These are phyloP conservation scores for Sitta carolinensis DNA, from an alignment of 2,797 vertebrate species.

Conservation along the genomic window DNA sequence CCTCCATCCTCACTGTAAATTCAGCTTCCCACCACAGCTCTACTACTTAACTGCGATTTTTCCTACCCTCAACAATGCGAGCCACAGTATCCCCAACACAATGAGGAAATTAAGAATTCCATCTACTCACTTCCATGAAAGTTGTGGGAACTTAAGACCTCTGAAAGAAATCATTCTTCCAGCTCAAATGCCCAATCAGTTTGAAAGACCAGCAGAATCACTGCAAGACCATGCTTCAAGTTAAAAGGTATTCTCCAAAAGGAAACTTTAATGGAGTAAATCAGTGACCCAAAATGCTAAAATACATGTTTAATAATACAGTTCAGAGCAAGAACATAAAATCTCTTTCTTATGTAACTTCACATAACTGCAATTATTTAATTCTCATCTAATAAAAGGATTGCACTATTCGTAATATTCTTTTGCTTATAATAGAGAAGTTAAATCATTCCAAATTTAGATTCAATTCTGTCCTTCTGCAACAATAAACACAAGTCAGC, in stretches of 20 bases:
- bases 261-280: background rate
- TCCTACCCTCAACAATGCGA: background rate
- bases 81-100: background rate
- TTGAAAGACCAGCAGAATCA: background rate
- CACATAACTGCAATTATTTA: background rate
- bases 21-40: background rate
- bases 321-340: background rate
- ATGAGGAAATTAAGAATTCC: background rate
- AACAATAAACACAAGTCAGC: background rate
- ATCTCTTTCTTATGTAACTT: slow-evolving; percentile 9
- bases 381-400: slow-evolving; percentile 4
- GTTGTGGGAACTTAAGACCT: background rate
- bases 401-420: background rate
- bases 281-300: background rate
- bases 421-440: background rate
- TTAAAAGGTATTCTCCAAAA: background rate
- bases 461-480: background rate
- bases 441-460: background rate
- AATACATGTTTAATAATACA: background rate
- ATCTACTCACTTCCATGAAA: background rate
- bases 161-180: background rate
- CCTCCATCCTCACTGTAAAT: background rate
- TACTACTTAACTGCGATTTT: background rate
- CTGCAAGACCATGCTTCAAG: background rate
- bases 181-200: background rate